phyloP scores from a whole-genome alignment of 2,797 vertebrate genomes.

The Syndactyla subalaris region DNA sequence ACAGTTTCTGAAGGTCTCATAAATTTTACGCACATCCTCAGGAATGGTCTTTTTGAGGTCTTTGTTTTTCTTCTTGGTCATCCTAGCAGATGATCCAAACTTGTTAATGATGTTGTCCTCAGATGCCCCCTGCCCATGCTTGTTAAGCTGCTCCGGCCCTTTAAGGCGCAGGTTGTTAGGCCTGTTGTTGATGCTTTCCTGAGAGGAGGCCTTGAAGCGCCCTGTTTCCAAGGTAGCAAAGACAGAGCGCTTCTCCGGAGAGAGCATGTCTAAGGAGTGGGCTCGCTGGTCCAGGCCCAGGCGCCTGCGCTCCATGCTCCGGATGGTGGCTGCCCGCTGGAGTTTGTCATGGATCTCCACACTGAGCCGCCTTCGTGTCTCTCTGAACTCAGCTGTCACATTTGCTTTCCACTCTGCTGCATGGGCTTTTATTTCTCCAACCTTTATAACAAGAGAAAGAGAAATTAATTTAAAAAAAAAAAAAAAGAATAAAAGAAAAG shows the following conservation, averaged over 20 bases:
- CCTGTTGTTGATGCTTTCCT: slow-evolving; percentile 95
- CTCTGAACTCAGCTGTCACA: slow-evolving; percentile 92
- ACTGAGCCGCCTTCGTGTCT: slow-evolving; percentile 91
- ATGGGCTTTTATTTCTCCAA: slow-evolving; percentile 96
- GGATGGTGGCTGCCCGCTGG: slow-evolving; percentile 94
- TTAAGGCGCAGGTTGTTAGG: slow-evolving; percentile 93
- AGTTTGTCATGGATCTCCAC: slow-evolving; percentile 98
- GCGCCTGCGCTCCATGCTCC: slow-evolving; percentile 96
- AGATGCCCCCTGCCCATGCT: slow-evolving; percentile 83
- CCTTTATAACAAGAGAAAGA: slow-evolving; percentile 76
- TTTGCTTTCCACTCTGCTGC: slow-evolving; percentile 98
- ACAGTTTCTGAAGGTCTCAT: slow-evolving; percentile 84
- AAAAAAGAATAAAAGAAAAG: not conserved
- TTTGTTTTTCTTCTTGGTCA: slow-evolving; percentile 91
- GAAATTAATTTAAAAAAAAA: not conserved
- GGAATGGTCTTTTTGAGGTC: slow-evolving; percentile 89
- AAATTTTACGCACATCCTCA: slow-evolving; percentile 86
- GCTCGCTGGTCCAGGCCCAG: slow-evolving; percentile 95
- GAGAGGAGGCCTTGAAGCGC: slow-evolving; percentile 93
- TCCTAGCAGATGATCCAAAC: slow-evolving; percentile 89
- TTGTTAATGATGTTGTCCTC: slow-evolving; percentile 97
- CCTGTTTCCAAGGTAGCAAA: slow-evolving; percentile 91
- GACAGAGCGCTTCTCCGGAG: slow-evolving; percentile 92
- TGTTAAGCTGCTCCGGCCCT: slow-evolving; percentile 83
- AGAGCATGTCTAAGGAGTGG: slow-evolving; percentile 95